A percentile compares a stretch with the other conserved stretches of the same genome.
phyloP scores from a whole-genome alignment of 2,888 invertebrate species.

The Caenorhabditis japonica region DNA sequence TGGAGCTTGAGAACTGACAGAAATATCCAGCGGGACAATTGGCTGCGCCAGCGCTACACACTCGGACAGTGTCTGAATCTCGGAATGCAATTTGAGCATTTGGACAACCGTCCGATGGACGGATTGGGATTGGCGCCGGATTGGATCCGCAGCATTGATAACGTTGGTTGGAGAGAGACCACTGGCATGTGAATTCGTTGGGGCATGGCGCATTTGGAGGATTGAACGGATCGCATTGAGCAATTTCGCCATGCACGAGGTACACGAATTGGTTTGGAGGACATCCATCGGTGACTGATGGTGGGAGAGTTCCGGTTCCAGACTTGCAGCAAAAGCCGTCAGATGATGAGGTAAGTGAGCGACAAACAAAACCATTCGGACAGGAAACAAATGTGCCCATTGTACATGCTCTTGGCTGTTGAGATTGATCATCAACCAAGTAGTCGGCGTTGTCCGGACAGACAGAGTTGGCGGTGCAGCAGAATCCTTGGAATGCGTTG shows the following conservation, averaged over 20 bases:
- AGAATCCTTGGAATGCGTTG: constrained; percentile 66
- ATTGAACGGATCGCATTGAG: constrained; percentile 69
- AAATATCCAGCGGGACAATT: constrained; percentile 68
- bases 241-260: constrained; percentile 55
- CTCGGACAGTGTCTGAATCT: constrained; percentile 56
- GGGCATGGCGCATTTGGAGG: constrained; percentile 74
- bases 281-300: constrained; percentile 59
- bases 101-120: constrained; percentile 66
- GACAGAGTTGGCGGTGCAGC: constrained; percentile 61
- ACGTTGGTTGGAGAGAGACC: constrained; percentile 61
- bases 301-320: constrained; percentile 38
- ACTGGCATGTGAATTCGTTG: constrained; percentile 63
- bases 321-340: constrained; percentile 66
- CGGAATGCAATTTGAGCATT: constrained; percentile 63
- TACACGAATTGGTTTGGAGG: constrained; percentile 62
- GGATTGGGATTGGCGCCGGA: constrained; percentile 49
- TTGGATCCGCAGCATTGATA: constrained; percentile 65
- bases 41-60: constrained; percentile 65
- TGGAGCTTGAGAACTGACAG: constrained; percentile 64
- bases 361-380: constrained; percentile 61
- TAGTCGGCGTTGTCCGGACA: constrained; percentile 65
- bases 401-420: constrained; percentile 62
- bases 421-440: constrained; percentile 61
- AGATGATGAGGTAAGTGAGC: constrained; percentile 49
- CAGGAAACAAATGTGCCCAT: constrained; percentile 66